These are phyloP conservation scores for Protobothrops mucrosquamatus DNA, from an alignment of 2,113 vertebrate species.

Conservation along the genomic window DNA sequence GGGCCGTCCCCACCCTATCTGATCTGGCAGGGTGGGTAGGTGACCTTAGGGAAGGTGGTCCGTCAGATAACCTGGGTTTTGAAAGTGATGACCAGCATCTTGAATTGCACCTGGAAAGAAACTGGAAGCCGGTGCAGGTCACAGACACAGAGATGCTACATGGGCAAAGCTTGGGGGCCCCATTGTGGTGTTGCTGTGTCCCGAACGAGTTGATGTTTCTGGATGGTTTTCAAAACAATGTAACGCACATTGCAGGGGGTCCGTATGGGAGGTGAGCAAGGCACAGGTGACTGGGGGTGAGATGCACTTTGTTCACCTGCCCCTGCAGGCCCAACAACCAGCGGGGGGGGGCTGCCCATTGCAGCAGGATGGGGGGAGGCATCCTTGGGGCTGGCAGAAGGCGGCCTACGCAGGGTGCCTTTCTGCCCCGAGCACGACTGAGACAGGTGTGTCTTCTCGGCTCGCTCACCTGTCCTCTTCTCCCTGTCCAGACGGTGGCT, in stretches of 20 bases:
- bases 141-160: background rate
- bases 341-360: background rate
- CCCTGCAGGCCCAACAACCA: background rate
- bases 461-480: background rate
- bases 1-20: background rate
- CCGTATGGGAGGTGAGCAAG: no score
- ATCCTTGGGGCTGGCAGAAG: background rate
- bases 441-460: background rate
- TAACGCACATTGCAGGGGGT: background rate
- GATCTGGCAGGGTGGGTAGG: background rate
- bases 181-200: no score
- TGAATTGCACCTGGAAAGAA: background rate
- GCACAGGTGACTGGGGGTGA: no score
- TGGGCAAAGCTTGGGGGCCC: background rate
- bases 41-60: background rate
- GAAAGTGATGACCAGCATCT: background rate
- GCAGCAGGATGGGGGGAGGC: background rate
- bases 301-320: background rate
- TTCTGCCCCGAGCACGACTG: background rate
- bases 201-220: background rate
- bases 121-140: background rate
- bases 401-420: background rate
- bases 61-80: background rate
- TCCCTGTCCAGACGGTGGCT: constrained; percentile 81
- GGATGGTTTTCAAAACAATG: background rate